Conservation (phyloP, 2,888 invertebrate species). For the Shargacucullia verbasci region DNA sequence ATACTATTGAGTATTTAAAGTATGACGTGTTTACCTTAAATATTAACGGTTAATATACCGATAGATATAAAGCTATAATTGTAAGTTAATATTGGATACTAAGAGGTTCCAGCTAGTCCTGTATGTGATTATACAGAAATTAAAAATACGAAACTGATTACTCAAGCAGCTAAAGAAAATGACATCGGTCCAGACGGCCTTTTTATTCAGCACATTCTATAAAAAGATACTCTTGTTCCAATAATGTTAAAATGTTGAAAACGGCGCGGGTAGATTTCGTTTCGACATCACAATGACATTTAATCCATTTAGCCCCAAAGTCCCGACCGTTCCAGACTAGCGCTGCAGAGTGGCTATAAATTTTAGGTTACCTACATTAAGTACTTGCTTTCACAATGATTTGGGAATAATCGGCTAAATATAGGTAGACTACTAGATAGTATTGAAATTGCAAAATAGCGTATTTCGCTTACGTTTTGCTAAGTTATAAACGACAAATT, state of each 20-base stretch:
- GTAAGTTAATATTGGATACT: too few species aligned
- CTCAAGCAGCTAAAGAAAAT: background rate
- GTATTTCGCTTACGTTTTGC: too few species aligned
- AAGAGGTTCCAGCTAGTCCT: too few species aligned
- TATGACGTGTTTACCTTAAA: too few species aligned
- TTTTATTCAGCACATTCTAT: background rate
- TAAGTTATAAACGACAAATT: too few species aligned
- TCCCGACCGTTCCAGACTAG: conserved; percentile 8
- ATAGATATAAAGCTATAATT: too few species aligned
- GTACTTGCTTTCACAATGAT: background rate
- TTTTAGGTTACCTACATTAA: background rate
- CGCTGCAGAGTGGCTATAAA: conserved; percentile 3
- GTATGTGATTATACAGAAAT: too few species aligned
- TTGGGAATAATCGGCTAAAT: background rate
- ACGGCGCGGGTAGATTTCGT: conserved; percentile 19
- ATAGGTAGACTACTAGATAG: too few species aligned
- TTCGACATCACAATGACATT: conserved; percentile 39
- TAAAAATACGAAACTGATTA: too few species aligned
- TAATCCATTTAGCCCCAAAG: conserved; percentile 44
- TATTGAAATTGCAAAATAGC: too few species aligned
- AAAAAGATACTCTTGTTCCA: conserved; percentile 9
- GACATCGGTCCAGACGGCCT: background rate
- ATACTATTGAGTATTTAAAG: too few species aligned
- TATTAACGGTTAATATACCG: too few species aligned
- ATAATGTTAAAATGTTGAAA: conserved; percentile 40